Base-by-base conservation (phyloP, 2,797 vertebrate species). In the Leptoclinus maculatus region DNA sequence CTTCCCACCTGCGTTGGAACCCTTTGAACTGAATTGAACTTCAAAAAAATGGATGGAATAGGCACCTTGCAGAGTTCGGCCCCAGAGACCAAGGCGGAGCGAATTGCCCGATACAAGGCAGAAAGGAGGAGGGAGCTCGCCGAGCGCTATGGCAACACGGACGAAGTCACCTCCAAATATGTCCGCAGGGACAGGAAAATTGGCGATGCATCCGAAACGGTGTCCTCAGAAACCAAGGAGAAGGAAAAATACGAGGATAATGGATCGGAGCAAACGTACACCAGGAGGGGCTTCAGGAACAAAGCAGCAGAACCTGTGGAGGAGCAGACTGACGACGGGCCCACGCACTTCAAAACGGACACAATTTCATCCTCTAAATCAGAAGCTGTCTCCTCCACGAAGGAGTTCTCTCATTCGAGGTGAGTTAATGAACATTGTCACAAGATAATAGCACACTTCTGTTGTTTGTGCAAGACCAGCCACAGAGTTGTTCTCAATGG, bases 101-200 rank as follows among this genome's bases (percentile, higher is more conserved):
- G 95, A n/a, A 96, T 96, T 1, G 96, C 96, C 29, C 93, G 94
- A 75, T 96, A 96, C 92, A 96, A 96, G 82, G 95, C 95, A 2
- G 95, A 96, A 51, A 90, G 96, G 77, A 94, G 94, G 78, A 91
- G 95, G 69, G 95, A 95, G 86, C 89, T 96, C 21, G 95, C 95
- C 0, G 94, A 96, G 65, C 94, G 94, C 68, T 96, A 95, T 6
- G 94, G 94, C 71, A 94, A 93, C 84, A 79, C 91, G 1, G 94
- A 96, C 0, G 95, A 96, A 23, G 87, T 90, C 78, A 86, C 90
- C 58, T 93, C 94, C 73, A 95, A 93, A 77, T 94, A 94, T 65
- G 90, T 92, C 59, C 88, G 87, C 7, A 92, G 76, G 80, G 94
- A 96, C 64, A 92, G 74, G 79, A 95, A 93, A 83, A 78, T 60